Percentiles rank a stretch among this genome's conserved stretches.
Conservation (phyloP, 64 coral and sea anemone species). For the Montipora sp. region DNA sequence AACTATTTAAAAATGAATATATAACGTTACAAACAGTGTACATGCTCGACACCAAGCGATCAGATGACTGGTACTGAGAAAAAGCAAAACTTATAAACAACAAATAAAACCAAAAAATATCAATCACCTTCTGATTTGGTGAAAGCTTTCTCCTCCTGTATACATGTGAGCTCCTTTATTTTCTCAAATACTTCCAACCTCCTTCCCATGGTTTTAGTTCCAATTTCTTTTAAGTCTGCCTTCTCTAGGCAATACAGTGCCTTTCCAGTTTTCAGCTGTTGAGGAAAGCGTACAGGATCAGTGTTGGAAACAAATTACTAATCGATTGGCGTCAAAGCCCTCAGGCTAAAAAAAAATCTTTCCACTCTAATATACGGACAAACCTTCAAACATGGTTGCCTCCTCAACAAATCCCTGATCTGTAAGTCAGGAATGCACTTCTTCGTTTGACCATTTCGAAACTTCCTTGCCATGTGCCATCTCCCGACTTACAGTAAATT, state of each 20-base stretch:
- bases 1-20: neutral
- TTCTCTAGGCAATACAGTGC: neutral
- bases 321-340: no score
- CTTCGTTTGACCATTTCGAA: no score
- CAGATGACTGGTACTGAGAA: neutral
- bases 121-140: slow-evolving; percentile 1
- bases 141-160: slow-evolving; percentile 1
- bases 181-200: slow-evolving; percentile 44
- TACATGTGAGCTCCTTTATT: slow-evolving; percentile 11
- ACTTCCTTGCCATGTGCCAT: no score
- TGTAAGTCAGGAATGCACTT: no score
- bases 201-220: slow-evolving; percentile 32
- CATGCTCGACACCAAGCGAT: neutral
- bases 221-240: slow-evolving; percentile 46
- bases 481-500: no score
- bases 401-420: no score
- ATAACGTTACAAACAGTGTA: neutral
- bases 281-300: no score
- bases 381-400: no score
- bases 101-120: neutral
- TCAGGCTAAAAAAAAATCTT: no score
- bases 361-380: no score
- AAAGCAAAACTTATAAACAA: neutral
- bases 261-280: no score
- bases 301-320: no score